Conservation (phyloP, 2,113 vertebrate genomes). For the Cathartes aura region DNA sequence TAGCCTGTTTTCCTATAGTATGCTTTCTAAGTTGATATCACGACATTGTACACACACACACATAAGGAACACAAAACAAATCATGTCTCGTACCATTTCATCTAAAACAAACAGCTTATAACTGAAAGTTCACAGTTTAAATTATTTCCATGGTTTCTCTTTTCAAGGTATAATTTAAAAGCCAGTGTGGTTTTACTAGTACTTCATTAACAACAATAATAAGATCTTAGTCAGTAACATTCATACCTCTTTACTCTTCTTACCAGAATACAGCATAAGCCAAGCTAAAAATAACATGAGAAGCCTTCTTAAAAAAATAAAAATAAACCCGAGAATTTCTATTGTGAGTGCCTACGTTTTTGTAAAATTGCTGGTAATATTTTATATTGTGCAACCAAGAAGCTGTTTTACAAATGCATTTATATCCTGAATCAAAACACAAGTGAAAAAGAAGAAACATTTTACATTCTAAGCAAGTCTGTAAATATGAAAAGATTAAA, state of each 20-base stretch:
- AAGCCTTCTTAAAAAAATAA: not conserved
- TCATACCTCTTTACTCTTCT: not conserved
- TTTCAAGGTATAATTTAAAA: not conserved
- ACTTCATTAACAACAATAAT: not conserved
- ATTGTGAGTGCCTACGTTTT: not conserved
- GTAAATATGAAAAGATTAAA: constrained; percentile 30
- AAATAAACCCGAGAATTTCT: not conserved
- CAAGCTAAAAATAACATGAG: not conserved
- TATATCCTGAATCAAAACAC: constrained; percentile 2
- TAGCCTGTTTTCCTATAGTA: not conserved
- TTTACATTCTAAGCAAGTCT: not conserved
- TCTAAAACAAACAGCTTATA: not conserved
- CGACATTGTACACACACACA: not conserved
- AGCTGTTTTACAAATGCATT: constrained; percentile 22
- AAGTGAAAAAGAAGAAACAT: not conserved
- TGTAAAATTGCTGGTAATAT: not conserved
- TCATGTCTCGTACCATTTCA: not conserved
- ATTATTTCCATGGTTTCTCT: not conserved
- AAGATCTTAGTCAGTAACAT: not conserved
- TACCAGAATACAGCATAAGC: not conserved
- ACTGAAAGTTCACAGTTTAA: not conserved
- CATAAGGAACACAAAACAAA: not conserved
- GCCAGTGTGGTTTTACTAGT: not conserved
- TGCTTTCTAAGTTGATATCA: not conserved
- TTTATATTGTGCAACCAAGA: not conserved